A percentile compares a stretch with the other conserved stretches of the same genome.
Conservation (phyloP, 2,797 vertebrate species). For the Distichodus sexfasciatus region DNA sequence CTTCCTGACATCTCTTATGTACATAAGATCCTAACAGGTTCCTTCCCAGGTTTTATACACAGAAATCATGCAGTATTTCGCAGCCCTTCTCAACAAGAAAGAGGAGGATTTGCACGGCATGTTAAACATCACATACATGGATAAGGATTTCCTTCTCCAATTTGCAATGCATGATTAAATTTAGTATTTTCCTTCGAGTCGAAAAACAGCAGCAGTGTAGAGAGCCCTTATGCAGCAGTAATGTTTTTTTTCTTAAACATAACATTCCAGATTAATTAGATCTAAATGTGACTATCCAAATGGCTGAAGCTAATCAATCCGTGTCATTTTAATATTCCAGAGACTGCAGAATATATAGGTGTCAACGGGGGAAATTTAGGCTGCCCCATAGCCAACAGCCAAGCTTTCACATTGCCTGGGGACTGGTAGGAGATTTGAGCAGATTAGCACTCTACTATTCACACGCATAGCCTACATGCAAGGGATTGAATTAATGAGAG, state of each 20-base stretch:
- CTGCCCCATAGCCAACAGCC: constrained; percentile 73
- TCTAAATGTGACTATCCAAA: not conserved
- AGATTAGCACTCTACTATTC: constrained; percentile 78
- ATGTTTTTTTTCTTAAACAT: not conserved
- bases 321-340: constrained; percentile 2
- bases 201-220: too few species aligned
- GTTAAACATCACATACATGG: not conserved
- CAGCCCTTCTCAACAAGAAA: not conserved
- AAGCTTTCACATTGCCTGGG: constrained; percentile 72
- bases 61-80: not conserved
- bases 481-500: constrained; percentile 81
- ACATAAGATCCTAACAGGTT: not conserved
- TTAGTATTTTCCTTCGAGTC: too few species aligned
- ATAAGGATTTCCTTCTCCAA: not conserved
- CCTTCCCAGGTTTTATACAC: not conserved
- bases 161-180: not conserved
- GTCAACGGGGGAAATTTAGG: constrained; percentile 64
- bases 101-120: not conserved
- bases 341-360: constrained; percentile 10
- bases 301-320: not conserved
- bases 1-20: not conserved
- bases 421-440: constrained; percentile 76
- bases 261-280: not conserved
- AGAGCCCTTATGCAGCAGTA: too few species aligned
- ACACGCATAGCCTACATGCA: constrained; percentile 66